Evolutionary conservation across 2,797 vertebrate genomes (phyloP).

Genomic region (Spondyliosoma cantharus): DNA sequence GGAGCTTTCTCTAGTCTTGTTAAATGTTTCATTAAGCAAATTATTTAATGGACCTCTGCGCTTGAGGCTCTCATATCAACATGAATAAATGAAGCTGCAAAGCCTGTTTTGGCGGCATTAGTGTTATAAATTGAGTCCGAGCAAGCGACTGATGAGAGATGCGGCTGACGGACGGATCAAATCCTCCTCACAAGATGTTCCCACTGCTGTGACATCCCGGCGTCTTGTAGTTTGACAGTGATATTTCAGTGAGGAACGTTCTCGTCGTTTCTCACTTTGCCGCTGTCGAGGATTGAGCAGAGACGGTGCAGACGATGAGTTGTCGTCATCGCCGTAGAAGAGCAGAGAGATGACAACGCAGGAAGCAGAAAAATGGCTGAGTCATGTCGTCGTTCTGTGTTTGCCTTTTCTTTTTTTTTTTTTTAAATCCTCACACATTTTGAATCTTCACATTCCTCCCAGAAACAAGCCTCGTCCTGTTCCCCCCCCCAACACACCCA

Average conservation of each 20-base stretch:
- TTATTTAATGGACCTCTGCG: neutral
- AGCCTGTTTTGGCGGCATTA: neutral
- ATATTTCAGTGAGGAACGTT: conserved; percentile 34
- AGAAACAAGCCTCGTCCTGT: conserved; percentile 42
- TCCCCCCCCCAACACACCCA: neutral
- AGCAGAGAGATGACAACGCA: conserved; percentile 43
- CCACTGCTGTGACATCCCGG: neutral
- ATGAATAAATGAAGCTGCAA: neutral
- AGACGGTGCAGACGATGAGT: neutral
- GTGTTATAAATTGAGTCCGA: neutral
- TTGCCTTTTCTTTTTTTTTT: neutral
- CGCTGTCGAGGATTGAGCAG: conserved; percentile 22
- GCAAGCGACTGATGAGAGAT: neutral
- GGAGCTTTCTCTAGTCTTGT: too few species aligned
- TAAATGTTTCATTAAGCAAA: neutral
- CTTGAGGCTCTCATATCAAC: too few species aligned
- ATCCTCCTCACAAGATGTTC: neutral
- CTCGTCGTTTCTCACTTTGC: conserved; percentile 10
- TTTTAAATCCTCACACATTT: conserved; percentile 8
- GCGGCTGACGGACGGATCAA: conserved; percentile 10
- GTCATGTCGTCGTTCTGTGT: conserved; percentile 18
- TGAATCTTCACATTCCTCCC: conserved; percentile 57
- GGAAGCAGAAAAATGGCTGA: conserved; percentile 64
- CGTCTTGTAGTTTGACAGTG: conserved; percentile 20
- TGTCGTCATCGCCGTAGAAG: conserved; percentile 22